Evolutionary conservation across 2,113 vertebrate genomes (phyloP).

Genomic region (Tiliqua scincoides): DNA sequence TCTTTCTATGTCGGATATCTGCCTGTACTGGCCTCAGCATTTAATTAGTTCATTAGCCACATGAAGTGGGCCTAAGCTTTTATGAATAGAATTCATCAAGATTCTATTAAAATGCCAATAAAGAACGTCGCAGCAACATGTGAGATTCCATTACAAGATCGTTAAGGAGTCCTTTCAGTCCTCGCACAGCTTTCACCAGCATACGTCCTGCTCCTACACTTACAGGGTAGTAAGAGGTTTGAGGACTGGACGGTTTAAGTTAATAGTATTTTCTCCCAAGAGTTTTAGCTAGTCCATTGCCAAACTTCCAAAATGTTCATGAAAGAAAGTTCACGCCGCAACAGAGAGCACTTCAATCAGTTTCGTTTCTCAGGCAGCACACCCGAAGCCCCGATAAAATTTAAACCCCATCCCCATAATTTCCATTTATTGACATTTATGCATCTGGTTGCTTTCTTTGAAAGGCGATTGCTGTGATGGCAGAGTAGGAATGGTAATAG

Average conservation of each 20-base stretch:
- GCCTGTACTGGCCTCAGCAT: slow-evolving; percentile 31
- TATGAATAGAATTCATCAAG: slow-evolving; percentile 59
- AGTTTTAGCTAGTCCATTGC: slow-evolving; percentile 34
- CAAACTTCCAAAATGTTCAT: slow-evolving; percentile 18
- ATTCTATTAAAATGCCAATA: slow-evolving; percentile 60
- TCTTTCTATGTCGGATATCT: background rate
- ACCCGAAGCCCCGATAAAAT: slow-evolving; percentile 44
- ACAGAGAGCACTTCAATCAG: background rate
- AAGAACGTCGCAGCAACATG: slow-evolving; percentile 47
- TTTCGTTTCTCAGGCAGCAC: background rate
- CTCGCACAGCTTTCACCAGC: background rate
- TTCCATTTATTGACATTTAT: slow-evolving; percentile 36
- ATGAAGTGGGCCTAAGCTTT: slow-evolving; percentile 56
- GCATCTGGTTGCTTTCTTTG: slow-evolving; percentile 19
- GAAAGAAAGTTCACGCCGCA: background rate
- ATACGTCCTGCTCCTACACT: background rate
- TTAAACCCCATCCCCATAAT: slow-evolving; percentile 20
- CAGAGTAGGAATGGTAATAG: background rate
- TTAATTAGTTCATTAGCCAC: slow-evolving; percentile 64
- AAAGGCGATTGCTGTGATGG: slow-evolving; percentile 21
- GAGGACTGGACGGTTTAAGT: background rate
- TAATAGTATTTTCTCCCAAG: slow-evolving; percentile 46
- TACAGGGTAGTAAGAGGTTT: background rate
- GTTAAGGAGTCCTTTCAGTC: slow-evolving; percentile 35
- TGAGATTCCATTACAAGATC: slow-evolving; percentile 58